Percentiles rank a stretch among this genome's conserved stretches.
These are phyloP conservation scores for Plotosus lineatus DNA, from an alignment of 2,113 vertebrate species.

Conservation along the genomic window DNA sequence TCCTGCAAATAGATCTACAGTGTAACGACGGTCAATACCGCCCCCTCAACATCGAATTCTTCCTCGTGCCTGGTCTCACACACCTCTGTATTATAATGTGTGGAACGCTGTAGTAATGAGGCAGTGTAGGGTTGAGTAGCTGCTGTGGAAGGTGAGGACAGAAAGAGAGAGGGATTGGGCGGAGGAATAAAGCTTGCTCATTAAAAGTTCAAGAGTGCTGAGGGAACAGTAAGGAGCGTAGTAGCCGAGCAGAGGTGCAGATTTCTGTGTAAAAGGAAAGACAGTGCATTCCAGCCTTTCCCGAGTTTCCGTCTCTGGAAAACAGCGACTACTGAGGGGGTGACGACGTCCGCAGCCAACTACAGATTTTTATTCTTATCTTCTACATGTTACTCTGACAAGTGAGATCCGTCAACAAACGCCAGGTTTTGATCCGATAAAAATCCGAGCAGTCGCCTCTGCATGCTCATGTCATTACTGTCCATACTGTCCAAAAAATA, in stretches of 20 bases:
- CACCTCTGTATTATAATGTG: neutral
- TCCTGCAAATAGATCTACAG: neutral
- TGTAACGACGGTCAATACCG: neutral
- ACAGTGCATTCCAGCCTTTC: slow-evolving; percentile 45
- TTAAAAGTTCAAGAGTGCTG: neutral
- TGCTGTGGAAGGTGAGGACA: neutral
- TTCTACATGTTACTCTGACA: slow-evolving; percentile 13
- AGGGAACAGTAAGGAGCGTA: neutral
- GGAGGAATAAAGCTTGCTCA: neutral
- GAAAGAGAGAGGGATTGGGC: neutral
- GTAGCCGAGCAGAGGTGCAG: neutral
- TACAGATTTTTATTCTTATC: slow-evolving; percentile 43
- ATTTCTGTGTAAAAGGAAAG: neutral
- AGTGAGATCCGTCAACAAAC: slow-evolving; percentile 33
- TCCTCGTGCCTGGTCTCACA: neutral
- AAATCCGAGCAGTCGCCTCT: neutral
- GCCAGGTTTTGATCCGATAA: slow-evolving; percentile 3
- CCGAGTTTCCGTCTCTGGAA: slow-evolving; percentile 65
- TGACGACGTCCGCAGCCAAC: slow-evolving; percentile 64
- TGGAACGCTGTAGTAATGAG: neutral
- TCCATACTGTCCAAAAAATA: too few relatives aligned
- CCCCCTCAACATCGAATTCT: neutral
- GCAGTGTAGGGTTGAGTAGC: neutral
- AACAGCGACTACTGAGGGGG: slow-evolving; percentile 66
- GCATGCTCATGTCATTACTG: too few relatives aligned